Percentiles rank a stretch among this genome's conserved stretches.
These are phyloP conservation scores for Manis crassicaudata DNA, from an alignment of 2,797 vertebrate species.

Conservation along the genomic window DNA sequence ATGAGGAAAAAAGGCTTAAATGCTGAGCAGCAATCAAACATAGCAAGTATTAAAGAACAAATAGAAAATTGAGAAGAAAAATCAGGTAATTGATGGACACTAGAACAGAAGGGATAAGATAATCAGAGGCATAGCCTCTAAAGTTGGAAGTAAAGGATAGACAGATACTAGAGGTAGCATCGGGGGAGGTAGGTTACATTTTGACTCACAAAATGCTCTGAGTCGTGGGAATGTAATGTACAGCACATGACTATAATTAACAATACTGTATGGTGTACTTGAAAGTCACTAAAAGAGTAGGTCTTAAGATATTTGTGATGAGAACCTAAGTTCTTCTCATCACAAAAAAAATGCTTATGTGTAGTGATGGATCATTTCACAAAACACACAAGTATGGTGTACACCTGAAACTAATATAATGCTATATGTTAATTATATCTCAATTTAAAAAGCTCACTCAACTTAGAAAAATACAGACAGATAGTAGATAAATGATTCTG, in stretches of 20 bases:
- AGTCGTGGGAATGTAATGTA: not conserved
- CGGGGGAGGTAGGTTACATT: not conserved
- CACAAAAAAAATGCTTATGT: not conserved
- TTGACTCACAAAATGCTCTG: not conserved
- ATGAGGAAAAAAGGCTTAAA: not conserved
- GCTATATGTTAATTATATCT: not conserved
- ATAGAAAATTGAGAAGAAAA: not conserved
- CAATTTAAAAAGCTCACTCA: not conserved
- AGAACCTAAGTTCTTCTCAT: not conserved
- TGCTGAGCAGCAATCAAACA: not conserved
- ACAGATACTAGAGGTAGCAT: not conserved
- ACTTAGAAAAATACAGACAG: not conserved
- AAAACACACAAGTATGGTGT: not conserved
- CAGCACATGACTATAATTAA: not conserved
- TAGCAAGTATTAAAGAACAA: not conserved
- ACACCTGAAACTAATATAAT: not conserved
- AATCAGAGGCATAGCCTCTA: not conserved
- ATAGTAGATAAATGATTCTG: slow-evolving; percentile 8
- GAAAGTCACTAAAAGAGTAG: not conserved
- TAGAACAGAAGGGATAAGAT: not conserved
- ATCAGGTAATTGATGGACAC: not conserved
- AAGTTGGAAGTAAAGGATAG: not conserved
- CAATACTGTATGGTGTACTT: not conserved
- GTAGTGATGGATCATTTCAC: not conserved
- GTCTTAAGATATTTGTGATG: not conserved